A percentile compares a stretch with the other conserved stretches of the same genome.
Conservation (phyloP, 1,140 invertebrate genomes). For the Lepidostoma basale region DNA sequence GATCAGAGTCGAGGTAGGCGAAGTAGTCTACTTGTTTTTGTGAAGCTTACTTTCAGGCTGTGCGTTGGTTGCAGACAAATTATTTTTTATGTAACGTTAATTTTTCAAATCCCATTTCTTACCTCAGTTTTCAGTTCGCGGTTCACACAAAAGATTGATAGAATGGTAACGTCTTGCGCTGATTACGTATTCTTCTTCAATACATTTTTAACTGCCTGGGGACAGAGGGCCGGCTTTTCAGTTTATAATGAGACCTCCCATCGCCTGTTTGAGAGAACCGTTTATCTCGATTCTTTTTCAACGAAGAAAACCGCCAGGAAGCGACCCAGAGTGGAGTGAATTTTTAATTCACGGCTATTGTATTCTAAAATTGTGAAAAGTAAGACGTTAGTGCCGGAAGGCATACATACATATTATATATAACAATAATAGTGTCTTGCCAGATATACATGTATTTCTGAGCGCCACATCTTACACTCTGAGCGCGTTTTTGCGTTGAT, state of each 20-base stretch:
- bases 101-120: too few species aligned
- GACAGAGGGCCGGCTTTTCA: background rate
- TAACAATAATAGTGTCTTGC: background rate
- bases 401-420: background rate
- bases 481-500: too few species aligned
- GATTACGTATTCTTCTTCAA: background rate
- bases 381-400: background rate
- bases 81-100: too few species aligned
- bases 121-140: too few species aligned
- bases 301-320: background rate
- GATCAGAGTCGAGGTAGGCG: too few species aligned
- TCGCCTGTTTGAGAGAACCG: background rate
- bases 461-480: too few species aligned
- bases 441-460: background rate
- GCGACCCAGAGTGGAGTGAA: background rate
- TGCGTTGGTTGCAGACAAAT: too few species aligned
- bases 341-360: background rate
- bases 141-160: background rate
- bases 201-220: background rate
- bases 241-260: constrained; percentile 30
- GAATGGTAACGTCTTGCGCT: background rate
- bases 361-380: background rate
- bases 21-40: too few species aligned
- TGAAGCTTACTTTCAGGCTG: too few species aligned
- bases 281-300: constrained; percentile 31